phyloP scores from a whole-genome alignment of 2,113 vertebrate genomes.

The Boleophthalmus pectinirostris region DNA sequence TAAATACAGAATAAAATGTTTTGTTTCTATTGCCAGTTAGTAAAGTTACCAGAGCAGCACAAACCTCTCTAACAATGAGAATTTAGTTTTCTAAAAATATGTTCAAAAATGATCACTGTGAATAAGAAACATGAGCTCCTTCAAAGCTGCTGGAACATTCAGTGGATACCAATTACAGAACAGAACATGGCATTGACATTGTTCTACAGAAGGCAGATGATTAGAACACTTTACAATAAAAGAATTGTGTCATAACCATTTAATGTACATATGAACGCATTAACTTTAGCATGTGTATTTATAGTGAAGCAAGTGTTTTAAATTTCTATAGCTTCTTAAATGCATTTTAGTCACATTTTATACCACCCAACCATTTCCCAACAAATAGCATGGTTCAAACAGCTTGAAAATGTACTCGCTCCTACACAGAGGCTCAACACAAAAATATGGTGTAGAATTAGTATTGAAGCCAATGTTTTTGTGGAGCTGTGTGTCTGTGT shows the following conservation, averaged over 20 bases:
- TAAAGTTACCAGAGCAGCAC: neutral
- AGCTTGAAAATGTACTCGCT: constrained; percentile 11
- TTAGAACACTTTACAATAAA: neutral
- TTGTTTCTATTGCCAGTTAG: neutral
- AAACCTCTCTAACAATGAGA: neutral
- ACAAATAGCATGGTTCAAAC: constrained; percentile 18
- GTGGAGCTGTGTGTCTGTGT: constrained; percentile 40
- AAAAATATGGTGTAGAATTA: neutral
- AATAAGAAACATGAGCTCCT: neutral
- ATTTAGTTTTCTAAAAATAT: neutral
- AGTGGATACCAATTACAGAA: neutral
- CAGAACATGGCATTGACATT: neutral
- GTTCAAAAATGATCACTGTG: neutral
- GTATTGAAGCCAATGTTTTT: constrained; percentile 53
- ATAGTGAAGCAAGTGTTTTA: neutral
- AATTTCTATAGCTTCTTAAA: too few species aligned
- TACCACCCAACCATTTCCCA: neutral
- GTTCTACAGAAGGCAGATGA: neutral
- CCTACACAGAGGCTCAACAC: constrained; percentile 10
- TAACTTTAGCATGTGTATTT: neutral
- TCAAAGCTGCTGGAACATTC: neutral
- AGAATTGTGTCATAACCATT: neutral
- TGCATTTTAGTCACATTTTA: neutral
- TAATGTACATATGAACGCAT: neutral
- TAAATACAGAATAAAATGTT: too few species aligned